These are phyloP conservation scores for Dufourea novaeangliae DNA, from an alignment of 1,140 invertebrate genomes.

Conservation along the genomic window DNA sequence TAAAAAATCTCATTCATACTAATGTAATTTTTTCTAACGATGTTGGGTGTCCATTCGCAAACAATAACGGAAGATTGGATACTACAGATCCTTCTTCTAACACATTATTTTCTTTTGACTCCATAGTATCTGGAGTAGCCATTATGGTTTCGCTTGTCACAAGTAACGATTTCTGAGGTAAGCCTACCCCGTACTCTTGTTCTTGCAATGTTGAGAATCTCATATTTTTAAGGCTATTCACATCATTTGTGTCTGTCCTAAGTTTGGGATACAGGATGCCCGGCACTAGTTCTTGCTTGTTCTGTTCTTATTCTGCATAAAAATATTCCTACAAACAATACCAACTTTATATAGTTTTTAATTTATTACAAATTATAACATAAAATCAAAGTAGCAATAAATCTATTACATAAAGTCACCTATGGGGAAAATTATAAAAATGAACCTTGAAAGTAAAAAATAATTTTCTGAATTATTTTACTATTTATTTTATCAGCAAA, in stretches of 20 bases:
- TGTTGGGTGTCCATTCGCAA: slow-evolving; percentile 86
- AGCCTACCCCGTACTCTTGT: slow-evolving; percentile 71
- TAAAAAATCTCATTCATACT: slow-evolving; percentile 60
- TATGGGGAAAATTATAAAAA: background rate
- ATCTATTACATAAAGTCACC: background rate
- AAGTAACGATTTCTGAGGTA: slow-evolving; percentile 69
- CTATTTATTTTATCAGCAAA: background rate
- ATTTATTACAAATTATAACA: no score
- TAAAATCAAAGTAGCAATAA: no score
- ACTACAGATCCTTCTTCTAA: slow-evolving; percentile 81
- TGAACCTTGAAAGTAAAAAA: background rate
- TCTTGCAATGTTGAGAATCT: slow-evolving; percentile 77
- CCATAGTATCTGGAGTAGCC: slow-evolving; percentile 68
- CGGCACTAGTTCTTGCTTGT: background rate
- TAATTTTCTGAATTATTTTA: background rate
- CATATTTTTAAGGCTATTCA: slow-evolving; percentile 72
- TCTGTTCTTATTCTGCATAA: background rate
- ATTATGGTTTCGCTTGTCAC: slow-evolving; percentile 72
- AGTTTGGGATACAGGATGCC: background rate
- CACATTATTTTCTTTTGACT: slow-evolving; percentile 61
- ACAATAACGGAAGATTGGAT: slow-evolving; percentile 86
- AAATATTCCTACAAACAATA: background rate
- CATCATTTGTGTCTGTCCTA: slow-evolving; percentile 38
- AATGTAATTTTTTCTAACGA: slow-evolving; percentile 85
- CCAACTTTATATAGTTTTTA: background rate